Evolutionary conservation across 2,888 invertebrate genomes (phyloP).

Genomic region (Margaritifera margaritifera): DNA sequence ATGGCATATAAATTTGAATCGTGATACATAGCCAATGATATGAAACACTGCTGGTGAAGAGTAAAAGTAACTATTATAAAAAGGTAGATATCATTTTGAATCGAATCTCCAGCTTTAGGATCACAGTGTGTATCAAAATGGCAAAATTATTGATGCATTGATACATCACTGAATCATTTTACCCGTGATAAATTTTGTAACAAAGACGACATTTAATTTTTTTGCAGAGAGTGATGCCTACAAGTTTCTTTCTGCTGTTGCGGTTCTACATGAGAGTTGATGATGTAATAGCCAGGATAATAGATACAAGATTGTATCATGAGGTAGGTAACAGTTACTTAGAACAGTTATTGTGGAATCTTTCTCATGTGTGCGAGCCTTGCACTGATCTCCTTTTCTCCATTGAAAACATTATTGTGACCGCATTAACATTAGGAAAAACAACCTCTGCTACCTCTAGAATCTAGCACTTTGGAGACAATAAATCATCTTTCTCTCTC

Average conservation of each 20-base stretch:
- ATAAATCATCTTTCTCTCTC: no score
- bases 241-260: conserved; percentile 90
- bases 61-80: no score
- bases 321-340: conserved; percentile 53
- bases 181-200: no score
- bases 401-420: not conserved
- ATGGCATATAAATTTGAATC: no score
- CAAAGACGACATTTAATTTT: conserved; percentile 17
- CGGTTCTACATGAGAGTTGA: conserved; percentile 96
- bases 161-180: no score
- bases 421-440: no score
- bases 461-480: no score
- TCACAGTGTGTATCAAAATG: not conserved
- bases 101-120: not conserved
- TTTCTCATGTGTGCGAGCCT: not conserved
- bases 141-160: no score
- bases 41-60: no score
- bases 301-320: conserved; percentile 81
- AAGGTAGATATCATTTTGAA: no score
- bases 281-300: conserved; percentile 88
- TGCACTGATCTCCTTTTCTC: not conserved
- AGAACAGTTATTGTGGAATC: not conserved
- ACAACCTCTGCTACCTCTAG: no score
- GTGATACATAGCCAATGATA: no score
- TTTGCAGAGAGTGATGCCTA: conserved; percentile 94